These are phyloP conservation scores for Thamnophis sirtalis DNA, from an alignment of 2,113 vertebrate species.

Conservation along the genomic window DNA sequence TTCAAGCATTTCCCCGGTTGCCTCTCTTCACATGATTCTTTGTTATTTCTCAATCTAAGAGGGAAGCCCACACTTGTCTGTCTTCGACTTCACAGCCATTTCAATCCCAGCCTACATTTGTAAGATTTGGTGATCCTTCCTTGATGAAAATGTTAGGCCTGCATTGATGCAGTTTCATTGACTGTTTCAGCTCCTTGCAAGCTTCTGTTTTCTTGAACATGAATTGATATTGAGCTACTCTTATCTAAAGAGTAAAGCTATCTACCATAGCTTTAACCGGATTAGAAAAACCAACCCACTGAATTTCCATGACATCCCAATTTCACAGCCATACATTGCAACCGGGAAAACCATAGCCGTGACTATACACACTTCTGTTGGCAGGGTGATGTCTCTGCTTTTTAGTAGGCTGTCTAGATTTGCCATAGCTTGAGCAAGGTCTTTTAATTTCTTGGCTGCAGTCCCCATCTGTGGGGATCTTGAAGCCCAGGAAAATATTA, in stretches of 20 bases:
- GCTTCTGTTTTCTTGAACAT: background rate
- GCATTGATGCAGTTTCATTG: background rate
- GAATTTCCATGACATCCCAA: background rate
- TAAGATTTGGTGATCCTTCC: background rate
- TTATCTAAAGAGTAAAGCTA: background rate
- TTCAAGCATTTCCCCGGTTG: background rate
- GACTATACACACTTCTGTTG: no score
- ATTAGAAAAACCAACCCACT: background rate
- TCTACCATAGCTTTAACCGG: background rate
- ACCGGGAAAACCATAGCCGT: no score
- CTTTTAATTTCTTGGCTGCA: no score
- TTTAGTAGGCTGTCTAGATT: no score
- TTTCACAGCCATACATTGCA: no score
- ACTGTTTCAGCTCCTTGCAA: background rate
- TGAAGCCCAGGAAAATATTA: background rate
- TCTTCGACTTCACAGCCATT: background rate
- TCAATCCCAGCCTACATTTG: background rate
- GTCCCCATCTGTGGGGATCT: no score
- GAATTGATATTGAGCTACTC: background rate
- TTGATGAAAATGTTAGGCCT: background rate
- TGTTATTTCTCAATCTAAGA: background rate
- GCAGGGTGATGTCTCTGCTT: no score
- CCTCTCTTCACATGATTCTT: background rate
- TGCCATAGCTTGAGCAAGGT: no score
- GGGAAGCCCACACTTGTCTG: no score